phyloP scores from a whole-genome alignment of 2,888 invertebrate genomes.

The Drosophila kambysellisi region DNA sequence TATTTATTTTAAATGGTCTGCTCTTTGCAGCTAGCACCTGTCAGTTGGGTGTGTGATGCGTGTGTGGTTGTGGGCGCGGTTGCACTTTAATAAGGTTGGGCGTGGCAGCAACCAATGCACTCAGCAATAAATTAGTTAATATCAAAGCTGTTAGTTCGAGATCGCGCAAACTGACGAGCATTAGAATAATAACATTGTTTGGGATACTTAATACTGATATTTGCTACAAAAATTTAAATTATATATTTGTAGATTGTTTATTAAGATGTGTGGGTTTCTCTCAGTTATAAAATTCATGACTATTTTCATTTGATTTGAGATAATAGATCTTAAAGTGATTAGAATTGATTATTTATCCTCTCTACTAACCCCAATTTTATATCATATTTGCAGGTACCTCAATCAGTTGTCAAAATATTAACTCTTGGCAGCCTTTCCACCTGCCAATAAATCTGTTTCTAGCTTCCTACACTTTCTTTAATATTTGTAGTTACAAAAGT shows the following conservation, averaged over 20 bases:
- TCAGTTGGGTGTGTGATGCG: conserved; percentile 55
- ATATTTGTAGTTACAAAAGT: background rate
- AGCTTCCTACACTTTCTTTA: conserved; percentile 2
- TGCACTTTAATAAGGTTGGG: conserved; percentile 54
- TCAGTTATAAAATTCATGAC: background rate
- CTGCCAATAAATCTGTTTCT: conserved; percentile 1
- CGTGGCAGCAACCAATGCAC: conserved; percentile 32
- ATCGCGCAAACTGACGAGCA: background rate
- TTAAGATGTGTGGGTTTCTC: background rate
- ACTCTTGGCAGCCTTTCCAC: background rate
- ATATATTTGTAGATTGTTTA: background rate
- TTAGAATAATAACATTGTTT: background rate
- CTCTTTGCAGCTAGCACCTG: conserved; percentile 65
- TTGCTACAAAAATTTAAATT: too few relatives aligned
- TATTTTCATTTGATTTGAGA: background rate
- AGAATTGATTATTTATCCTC: background rate
- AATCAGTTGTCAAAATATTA: conserved; percentile 3
- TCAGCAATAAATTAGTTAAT: conserved; percentile 31
- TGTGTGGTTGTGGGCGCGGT: conserved; percentile 63
- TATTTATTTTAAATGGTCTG: conserved; percentile 41
- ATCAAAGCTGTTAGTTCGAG: conserved; percentile 4
- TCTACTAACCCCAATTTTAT: background rate
- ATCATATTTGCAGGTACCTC: background rate
- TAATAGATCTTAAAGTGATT: background rate
- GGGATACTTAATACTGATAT: too few relatives aligned